A percentile compares a stretch with the other conserved stretches of the same genome.
phyloP scores from a whole-genome alignment of 2,113 vertebrate genomes.

The Brienomyrus brachyistius region DNA sequence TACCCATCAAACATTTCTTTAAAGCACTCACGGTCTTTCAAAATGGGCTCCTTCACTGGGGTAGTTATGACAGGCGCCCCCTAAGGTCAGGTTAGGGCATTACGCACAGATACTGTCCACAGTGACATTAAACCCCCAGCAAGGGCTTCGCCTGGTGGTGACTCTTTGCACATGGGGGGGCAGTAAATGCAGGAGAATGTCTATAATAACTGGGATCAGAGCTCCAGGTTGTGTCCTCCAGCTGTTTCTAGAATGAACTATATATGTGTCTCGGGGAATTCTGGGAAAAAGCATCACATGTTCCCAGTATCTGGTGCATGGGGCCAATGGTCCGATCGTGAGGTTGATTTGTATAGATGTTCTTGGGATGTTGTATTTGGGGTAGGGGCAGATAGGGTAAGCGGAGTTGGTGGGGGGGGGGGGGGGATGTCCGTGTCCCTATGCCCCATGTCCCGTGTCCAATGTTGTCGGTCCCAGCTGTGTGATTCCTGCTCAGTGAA shows the following conservation, averaged over 20 bases:
- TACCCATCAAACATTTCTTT: background rate
- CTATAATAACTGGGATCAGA: background rate
- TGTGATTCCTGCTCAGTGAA: background rate
- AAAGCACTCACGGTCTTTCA: background rate
- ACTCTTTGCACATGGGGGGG: background rate
- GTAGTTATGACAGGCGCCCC: background rate
- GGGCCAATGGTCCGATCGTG: background rate
- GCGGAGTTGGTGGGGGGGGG: background rate
- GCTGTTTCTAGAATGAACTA: background rate
- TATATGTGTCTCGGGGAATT: background rate
- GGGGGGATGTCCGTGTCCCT: background rate
- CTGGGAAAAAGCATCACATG: background rate
- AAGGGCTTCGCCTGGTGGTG: background rate
- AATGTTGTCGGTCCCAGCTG: background rate
- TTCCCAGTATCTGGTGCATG: background rate
- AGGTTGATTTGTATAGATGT: background rate
- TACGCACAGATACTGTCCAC: background rate
- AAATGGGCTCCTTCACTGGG: background rate
- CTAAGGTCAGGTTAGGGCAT: background rate
- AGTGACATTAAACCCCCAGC: background rate
- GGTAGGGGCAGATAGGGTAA: background rate
- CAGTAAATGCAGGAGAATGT: background rate
- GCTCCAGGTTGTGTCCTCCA: background rate
- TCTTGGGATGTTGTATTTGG: background rate
- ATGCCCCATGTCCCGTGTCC: background rate